phyloP scores from a whole-genome alignment of 2,113 vertebrate species.

The Drymodes brunneopygia region DNA sequence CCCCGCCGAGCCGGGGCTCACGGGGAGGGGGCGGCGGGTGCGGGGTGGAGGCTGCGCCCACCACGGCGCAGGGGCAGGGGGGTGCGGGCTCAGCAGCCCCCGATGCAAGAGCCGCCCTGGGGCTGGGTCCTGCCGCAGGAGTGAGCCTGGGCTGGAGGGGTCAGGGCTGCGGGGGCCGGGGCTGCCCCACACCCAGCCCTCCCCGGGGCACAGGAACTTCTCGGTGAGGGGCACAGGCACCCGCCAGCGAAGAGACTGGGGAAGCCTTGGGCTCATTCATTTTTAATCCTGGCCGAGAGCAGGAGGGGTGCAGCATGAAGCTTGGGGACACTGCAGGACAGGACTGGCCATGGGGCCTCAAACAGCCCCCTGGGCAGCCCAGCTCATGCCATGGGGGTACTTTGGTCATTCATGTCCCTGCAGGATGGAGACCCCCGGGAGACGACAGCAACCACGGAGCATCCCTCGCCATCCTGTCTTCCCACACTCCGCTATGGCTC shows the following conservation, averaged over 20 bases:
- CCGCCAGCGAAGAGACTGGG: not conserved
- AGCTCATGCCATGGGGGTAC: not conserved
- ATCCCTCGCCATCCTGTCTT: not conserved
- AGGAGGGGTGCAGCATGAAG: accelerated
- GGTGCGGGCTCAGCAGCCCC: not conserved
- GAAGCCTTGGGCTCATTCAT: not conserved
- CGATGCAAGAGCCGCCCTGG: accelerated
- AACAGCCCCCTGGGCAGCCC: not conserved
- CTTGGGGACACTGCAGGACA: not conserved
- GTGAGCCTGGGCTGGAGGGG: not conserved
- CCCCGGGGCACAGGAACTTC: not conserved
- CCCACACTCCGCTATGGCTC: not conserved
- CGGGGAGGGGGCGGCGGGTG: not conserved
- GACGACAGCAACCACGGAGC: not conserved
- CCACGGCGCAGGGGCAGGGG: not conserved
- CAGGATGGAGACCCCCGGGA: accelerated
- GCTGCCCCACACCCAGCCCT: not conserved
- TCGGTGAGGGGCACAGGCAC: not conserved
- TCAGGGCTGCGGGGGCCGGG: accelerated
- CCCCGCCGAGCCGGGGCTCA: not conserved
- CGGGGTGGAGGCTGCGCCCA: not conserved
- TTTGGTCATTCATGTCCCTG: not conserved
- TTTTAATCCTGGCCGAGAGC: not conserved
- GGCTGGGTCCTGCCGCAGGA: not conserved
- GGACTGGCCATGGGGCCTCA: accelerated